These are phyloP conservation scores for Rhodinocichla rosea DNA, from an alignment of 2,113 vertebrate species.

Conservation along the genomic window DNA sequence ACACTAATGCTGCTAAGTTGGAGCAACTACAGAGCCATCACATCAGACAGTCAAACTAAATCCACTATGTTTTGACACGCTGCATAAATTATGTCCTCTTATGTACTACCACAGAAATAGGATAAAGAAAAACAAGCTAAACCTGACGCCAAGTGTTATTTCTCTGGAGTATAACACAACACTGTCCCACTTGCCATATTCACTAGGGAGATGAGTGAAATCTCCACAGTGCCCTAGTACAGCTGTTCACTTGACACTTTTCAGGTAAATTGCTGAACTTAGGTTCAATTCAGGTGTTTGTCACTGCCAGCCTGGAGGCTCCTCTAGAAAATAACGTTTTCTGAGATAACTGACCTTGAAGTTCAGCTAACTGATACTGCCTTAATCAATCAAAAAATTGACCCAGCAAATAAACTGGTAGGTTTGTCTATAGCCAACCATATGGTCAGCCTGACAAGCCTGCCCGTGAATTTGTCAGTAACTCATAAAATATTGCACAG, in stretches of 20 bases:
- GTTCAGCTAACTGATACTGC: background rate
- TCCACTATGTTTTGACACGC: background rate
- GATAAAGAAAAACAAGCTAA: background rate
- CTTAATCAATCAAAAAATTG: background rate
- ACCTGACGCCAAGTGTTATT: background rate
- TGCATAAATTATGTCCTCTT: background rate
- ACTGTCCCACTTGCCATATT: background rate
- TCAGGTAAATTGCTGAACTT: background rate
- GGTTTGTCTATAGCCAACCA: background rate
- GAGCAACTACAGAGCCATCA: background rate
- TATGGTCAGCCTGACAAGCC: background rate
- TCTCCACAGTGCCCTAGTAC: background rate
- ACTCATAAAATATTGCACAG: background rate
- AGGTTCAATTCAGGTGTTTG: background rate
- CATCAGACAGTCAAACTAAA: constrained; percentile 5
- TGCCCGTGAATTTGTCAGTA: background rate
- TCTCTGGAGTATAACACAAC: background rate
- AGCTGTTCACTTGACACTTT: background rate
- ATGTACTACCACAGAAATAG: background rate
- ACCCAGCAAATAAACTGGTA: background rate
- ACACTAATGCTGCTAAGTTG: background rate
- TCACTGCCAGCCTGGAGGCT: background rate
- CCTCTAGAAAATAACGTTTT: background rate
- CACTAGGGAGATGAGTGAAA: background rate
- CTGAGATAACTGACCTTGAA: background rate